Percentiles rank a stretch among this genome's conserved stretches.
phyloP scores from a whole-genome alignment of 2,888 invertebrate genomes.

The Archips xylosteana region DNA sequence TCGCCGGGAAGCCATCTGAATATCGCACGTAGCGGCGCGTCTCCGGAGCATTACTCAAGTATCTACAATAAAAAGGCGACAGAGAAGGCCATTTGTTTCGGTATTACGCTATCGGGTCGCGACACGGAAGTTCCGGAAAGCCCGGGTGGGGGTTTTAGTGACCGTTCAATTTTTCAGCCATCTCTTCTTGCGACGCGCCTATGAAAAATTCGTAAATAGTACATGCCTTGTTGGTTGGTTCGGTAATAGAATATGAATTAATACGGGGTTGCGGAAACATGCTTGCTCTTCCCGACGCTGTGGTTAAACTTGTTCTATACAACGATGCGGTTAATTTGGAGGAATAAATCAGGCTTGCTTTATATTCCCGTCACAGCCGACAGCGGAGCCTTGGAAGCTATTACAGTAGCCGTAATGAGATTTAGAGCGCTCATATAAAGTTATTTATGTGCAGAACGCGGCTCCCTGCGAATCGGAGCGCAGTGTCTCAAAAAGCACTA shows the following conservation, averaged over 20 bases:
- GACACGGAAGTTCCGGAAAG: slow-evolving; percentile 55
- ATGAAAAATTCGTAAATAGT: slow-evolving; percentile 63
- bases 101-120: slow-evolving; percentile 76
- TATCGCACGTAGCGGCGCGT: slow-evolving; percentile 59
- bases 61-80: slow-evolving; percentile 72
- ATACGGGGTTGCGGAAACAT: slow-evolving; percentile 41
- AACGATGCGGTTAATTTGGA: slow-evolving; percentile 70
- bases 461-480: slow-evolving; percentile 54
- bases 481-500: slow-evolving; percentile 49
- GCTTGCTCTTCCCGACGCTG: slow-evolving; percentile 46
- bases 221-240: slow-evolving; percentile 40
- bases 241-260: slow-evolving; percentile 43
- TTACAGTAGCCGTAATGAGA: slow-evolving; percentile 80
- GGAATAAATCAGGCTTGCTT: slow-evolving; percentile 77
- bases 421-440: slow-evolving; percentile 82
- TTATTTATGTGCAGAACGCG: slow-evolving; percentile 78
- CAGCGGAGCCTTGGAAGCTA: slow-evolving; percentile 78
- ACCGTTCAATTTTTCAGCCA: slow-evolving; percentile 65
- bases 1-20: slow-evolving; percentile 57
- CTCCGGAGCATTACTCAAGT: slow-evolving; percentile 71
- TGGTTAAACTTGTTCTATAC: slow-evolving; percentile 55
- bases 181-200: slow-evolving; percentile 52
- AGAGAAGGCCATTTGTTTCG: slow-evolving; percentile 78
- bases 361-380: slow-evolving; percentile 81
- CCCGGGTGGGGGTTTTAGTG: slow-evolving; percentile 54